phyloP scores from a whole-genome alignment of 2,888 invertebrate species.

The Mechanitis mazaeus region DNA sequence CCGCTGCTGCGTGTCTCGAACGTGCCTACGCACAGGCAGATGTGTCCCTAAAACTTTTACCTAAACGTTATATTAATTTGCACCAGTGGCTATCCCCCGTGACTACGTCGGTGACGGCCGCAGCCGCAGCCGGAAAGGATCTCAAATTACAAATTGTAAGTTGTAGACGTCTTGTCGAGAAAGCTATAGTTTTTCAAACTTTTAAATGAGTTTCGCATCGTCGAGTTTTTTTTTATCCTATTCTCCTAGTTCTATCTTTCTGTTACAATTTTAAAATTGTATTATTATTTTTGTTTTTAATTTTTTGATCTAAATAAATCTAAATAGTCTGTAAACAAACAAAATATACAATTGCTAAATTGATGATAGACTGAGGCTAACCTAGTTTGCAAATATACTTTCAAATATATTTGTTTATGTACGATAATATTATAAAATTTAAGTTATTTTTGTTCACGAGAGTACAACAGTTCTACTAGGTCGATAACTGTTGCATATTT shows the following conservation, averaged over 20 bases:
- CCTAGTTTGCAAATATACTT: no score
- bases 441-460: no score
- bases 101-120: constrained; percentile 72
- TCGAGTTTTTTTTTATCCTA: background rate
- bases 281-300: background rate
- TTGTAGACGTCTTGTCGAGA: constrained; percentile 16
- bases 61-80: constrained; percentile 92
- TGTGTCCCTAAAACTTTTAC: constrained; percentile 91
- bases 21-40: constrained; percentile 87
- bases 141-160: constrained; percentile 86
- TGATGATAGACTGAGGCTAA: no score
- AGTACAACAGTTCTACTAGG: background rate
- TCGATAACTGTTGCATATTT: constrained; percentile 9
- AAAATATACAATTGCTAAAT: background rate
- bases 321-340: background rate
- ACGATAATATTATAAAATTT: no score
- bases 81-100: constrained; percentile 93
- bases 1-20: constrained; percentile 83
- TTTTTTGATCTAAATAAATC: background rate
- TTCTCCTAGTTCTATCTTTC: constrained; percentile 1
- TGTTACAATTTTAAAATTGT: background rate
- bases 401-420: no score
- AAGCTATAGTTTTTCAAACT: constrained; percentile 18
- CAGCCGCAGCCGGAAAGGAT: constrained; percentile 82
- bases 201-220: constrained; percentile 19